Base-by-base conservation (phyloP, 2,113 vertebrate species). In the Scopus umbretta region DNA sequence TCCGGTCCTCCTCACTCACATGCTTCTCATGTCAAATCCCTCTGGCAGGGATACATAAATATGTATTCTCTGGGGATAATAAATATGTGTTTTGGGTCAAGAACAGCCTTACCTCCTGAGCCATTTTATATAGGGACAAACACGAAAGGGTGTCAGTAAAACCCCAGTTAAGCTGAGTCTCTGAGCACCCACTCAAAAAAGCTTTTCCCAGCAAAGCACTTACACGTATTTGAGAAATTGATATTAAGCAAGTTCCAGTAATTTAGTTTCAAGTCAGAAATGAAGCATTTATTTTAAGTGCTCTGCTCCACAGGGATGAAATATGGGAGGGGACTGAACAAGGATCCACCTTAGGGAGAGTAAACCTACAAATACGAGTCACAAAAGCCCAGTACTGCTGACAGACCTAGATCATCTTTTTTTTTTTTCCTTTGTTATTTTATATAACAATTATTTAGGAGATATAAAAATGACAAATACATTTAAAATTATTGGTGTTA, bases 131-230 rank as follows among this genome's bases (percentile, higher is more conserved):
- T 0, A 10, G 50, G 71, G n/a, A 40, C 55, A 49, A 49, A 5
- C 0, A 0, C 1, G 1, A 16, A 38, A 15, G 67, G 75, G 20
- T 3, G 0, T 2, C 2, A 13, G 52, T 16, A 3, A 8, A 27
- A 3, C 52, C 18, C 16, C 32, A 0, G 45, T 2, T 27, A 10
- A 45, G 38, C 49, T 0, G 1, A 10, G 6, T 1, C 62, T 34
- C 34, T 2, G 20, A 43, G 63, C 72, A 40, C 13, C 38, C 78
- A 1, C 73, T 26, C 2, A 9, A 26, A 8, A 67, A 15, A 80
- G 63, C 80, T 71, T 25, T 88, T 86, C 80, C 89, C 89, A 91
- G 89, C 75, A 83, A 27, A 84, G 66, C 83, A 38, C 75, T 88
- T 5, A 5, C 3, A 17, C 4, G 0, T 5, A 1, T 3, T 18